Evolutionary conservation across 2,797 vertebrate genomes (phyloP).

Genomic region (Sciaenops ocellatus): DNA sequence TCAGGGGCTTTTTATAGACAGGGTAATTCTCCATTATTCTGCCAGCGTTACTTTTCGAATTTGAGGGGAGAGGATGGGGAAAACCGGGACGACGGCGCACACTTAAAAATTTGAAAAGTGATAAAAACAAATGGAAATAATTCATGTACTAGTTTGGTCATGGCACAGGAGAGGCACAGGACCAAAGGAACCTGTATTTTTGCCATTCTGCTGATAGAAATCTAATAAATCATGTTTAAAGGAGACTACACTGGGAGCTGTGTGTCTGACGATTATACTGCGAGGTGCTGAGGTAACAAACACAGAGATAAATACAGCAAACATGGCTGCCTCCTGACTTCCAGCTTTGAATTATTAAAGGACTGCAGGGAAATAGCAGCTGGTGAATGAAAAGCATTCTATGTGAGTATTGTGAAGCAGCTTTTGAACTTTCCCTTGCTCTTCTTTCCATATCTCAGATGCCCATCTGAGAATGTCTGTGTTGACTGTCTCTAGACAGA

Average conservation of each 20-base stretch:
- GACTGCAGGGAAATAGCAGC: slow-evolving; percentile 52
- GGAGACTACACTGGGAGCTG: slow-evolving; percentile 8
- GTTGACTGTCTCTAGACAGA: slow-evolving; percentile 44
- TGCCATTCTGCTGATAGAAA: slow-evolving; percentile 31
- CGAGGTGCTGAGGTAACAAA: slow-evolving; percentile 47
- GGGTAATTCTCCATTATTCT: slow-evolving; percentile 77
- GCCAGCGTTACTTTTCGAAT: slow-evolving; percentile 69
- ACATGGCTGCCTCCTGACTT: slow-evolving; percentile 51
- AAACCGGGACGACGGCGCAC: slow-evolving; percentile 15
- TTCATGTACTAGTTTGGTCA: slow-evolving; percentile 34
- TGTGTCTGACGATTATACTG: slow-evolving; percentile 36
- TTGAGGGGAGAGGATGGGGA: slow-evolving; percentile 35
- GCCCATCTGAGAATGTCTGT: slow-evolving; percentile 39
- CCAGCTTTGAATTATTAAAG: slow-evolving; percentile 66
- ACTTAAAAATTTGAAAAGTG: slow-evolving; percentile 59
- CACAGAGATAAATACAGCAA: slow-evolving; percentile 46
- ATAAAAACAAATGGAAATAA: slow-evolving; percentile 72
- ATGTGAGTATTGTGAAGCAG: slow-evolving; percentile 18
- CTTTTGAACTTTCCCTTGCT: slow-evolving; percentile 34
- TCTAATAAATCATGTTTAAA: slow-evolving; percentile 49
- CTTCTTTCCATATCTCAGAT: slow-evolving; percentile 27
- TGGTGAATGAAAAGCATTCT: slow-evolving; percentile 47
- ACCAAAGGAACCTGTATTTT: slow-evolving; percentile 27
- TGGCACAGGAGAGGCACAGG: slow-evolving; percentile 23
- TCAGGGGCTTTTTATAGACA: slow-evolving; percentile 76